Percentiles rank a stretch among this genome's conserved stretches.
These are phyloP conservation scores for Tangara arthus DNA, from an alignment of 2,797 vertebrate genomes.

Conservation along the genomic window DNA sequence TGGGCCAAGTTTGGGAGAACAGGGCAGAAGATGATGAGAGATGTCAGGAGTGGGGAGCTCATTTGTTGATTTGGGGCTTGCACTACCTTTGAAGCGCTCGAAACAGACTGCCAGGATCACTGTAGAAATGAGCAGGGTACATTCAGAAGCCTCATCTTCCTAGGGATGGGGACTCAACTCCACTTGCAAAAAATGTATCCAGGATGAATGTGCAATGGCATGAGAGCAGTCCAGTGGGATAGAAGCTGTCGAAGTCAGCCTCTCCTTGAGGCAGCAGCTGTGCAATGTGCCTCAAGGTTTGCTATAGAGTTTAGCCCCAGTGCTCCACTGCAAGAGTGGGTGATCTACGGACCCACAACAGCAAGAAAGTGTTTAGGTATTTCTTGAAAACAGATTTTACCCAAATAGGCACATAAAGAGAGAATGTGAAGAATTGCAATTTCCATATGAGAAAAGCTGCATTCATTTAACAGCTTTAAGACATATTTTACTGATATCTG, in stretches of 20 bases:
- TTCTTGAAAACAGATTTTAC: not conserved
- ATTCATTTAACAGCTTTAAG: not conserved
- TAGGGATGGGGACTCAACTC: not conserved
- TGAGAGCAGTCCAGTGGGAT: not conserved
- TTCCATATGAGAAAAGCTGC: not conserved
- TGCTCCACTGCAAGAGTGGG: not conserved
- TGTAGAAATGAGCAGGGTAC: not conserved
- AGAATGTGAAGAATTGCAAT: not conserved
- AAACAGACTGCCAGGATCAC: not conserved
- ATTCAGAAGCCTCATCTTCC: not conserved
- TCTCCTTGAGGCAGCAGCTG: not conserved
- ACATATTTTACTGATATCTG: not conserved
- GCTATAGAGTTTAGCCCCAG: not conserved
- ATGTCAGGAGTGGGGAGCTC: not conserved
- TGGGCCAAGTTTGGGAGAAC: not conserved
- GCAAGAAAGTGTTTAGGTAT: not conserved
- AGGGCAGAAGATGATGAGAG: not conserved
- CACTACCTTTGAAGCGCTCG: not conserved
- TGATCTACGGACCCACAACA: not conserved
- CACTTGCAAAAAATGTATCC: not conserved
- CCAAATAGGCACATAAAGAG: not conserved
- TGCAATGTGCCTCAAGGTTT: not conserved
- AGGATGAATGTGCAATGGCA: not conserved
- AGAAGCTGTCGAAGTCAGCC: not conserved
- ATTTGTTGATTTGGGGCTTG: not conserved